These are phyloP conservation scores for Oreochromis niloticus DNA, from an alignment of 2,113 vertebrate genomes.

Conservation along the genomic window DNA sequence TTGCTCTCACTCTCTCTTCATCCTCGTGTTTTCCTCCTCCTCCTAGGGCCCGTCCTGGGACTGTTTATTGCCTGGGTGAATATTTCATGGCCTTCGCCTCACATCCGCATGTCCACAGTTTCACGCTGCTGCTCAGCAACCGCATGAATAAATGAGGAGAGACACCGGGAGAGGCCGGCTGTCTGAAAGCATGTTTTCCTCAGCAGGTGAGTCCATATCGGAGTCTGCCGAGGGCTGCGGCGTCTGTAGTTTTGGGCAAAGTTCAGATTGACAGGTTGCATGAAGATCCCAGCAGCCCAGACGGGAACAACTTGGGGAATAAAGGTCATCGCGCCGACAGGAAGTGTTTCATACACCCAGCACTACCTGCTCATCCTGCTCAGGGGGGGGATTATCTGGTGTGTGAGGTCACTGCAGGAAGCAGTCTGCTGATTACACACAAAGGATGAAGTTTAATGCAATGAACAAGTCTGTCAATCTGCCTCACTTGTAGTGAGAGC, in stretches of 20 bases:
- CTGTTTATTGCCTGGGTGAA: slow-evolving; percentile 84
- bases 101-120: slow-evolving; percentile 72
- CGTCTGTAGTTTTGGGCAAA: background rate
- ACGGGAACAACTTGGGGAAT: background rate
- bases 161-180: background rate
- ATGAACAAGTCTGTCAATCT: background rate
- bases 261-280: background rate
- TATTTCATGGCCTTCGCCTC: slow-evolving; percentile 79
- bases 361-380: background rate
- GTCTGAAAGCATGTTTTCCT: slow-evolving; percentile 20
- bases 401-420: background rate
- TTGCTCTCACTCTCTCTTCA: background rate
- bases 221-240: background rate
- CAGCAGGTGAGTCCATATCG: background rate
- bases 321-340: background rate
- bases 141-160: slow-evolving; percentile 59
- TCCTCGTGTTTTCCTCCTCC: slow-evolving; percentile 49
- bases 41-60: slow-evolving; percentile 70
- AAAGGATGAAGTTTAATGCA: background rate
- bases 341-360: background rate
- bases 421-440: background rate
- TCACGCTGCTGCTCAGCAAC: slow-evolving; percentile 63
- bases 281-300: background rate
- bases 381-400: background rate
- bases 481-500: background rate